Evolutionary conservation across 2,888 invertebrate genomes (phyloP).

Genomic region (Caprella mutica): DNA sequence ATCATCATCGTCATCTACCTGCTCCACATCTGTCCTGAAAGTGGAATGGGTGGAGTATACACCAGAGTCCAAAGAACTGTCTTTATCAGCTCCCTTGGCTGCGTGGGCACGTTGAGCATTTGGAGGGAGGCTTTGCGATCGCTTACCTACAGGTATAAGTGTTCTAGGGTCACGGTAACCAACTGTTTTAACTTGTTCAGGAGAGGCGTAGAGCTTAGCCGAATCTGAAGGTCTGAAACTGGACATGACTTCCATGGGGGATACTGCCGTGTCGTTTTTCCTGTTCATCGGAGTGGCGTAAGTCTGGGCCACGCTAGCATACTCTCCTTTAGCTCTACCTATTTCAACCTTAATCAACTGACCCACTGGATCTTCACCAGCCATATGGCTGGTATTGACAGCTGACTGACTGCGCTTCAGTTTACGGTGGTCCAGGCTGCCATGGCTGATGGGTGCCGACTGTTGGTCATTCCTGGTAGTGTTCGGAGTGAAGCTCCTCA

Average conservation of each 20-base stretch:
- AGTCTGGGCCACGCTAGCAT: conserved; percentile 28
- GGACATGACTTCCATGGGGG: conserved; percentile 27
- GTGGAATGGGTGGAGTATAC: conserved; percentile 36
- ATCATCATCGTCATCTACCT: conserved; percentile 6
- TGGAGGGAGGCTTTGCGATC: conserved; percentile 38
- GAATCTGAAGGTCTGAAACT: conserved; percentile 70
- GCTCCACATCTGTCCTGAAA: conserved; percentile 18
- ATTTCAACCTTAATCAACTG: conserved; percentile 47
- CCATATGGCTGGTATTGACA: conserved; percentile 22
- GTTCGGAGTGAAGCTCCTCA: too few species aligned
- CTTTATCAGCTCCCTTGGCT: conserved; percentile 25
- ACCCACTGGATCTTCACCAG: conserved; percentile 49
- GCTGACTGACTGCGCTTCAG: conserved; percentile 31
- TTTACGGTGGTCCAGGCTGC: conserved; percentile 19
- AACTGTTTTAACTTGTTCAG: conserved; percentile 66
- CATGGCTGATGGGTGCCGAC: too few species aligned
- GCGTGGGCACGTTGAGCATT: conserved; percentile 38
- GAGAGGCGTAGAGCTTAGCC: conserved; percentile 78
- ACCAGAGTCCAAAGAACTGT: conserved; percentile 26
- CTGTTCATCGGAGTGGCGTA: conserved; percentile 8
- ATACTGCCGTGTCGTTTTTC: conserved; percentile 12
- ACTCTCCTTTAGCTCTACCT: conserved; percentile 32
- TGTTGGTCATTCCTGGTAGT: too few species aligned
- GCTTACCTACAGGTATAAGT: conserved; percentile 35
- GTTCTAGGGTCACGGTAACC: conserved; percentile 43